Conservation (phyloP, 2,888 invertebrate species). For the Agrochola litura region DNA sequence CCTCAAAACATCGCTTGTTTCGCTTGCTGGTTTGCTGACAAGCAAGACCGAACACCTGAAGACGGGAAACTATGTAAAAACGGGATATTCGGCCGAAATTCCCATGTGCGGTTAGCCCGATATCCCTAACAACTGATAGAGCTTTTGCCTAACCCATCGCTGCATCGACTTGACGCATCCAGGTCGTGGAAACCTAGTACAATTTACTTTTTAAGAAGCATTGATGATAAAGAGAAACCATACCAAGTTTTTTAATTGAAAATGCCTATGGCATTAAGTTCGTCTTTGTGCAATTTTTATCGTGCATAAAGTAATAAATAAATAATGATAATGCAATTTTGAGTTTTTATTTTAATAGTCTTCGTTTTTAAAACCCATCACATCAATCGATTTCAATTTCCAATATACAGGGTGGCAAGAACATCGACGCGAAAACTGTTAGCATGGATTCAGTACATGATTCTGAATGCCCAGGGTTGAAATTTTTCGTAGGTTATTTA, state of each 20-base stretch:
- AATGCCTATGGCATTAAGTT: background rate
- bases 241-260: background rate
- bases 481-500: no score
- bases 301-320: background rate
- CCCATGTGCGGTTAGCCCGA: no score
- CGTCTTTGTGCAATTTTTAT: background rate
- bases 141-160: background rate
- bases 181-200: background rate
- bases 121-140: background rate
- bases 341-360: background rate
- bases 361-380: conserved; percentile 6
- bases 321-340: background rate
- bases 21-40: background rate
- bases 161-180: background rate
- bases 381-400: background rate
- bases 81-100: background rate
- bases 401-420: background rate
- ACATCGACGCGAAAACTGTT: no score
- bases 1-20: background rate
- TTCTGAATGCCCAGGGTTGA: no score
- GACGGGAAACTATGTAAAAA: background rate
- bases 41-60: background rate
- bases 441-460: no score
- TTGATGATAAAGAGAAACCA: background rate
- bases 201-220: background rate